Conservation (phyloP, 1,140 invertebrate genomes). For the Drosophila aff. region DNA sequence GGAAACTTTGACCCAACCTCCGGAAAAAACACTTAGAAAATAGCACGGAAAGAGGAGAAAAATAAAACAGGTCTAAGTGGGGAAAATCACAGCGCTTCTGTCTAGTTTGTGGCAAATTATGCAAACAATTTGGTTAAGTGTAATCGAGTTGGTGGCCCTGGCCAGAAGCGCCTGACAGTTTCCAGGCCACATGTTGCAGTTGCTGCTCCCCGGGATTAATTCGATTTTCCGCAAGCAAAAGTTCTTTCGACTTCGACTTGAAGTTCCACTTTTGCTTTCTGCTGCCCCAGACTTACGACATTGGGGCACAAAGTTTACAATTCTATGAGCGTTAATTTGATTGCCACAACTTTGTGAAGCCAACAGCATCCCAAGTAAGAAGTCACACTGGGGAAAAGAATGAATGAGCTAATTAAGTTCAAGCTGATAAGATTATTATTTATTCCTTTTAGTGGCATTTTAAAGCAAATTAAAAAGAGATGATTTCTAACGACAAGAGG, state of each 20-base stretch:
- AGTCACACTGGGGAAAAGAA: slow-evolving; percentile 1
- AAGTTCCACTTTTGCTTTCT: slow-evolving; percentile 9
- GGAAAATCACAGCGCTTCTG: slow-evolving; percentile 21
- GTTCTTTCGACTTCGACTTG: slow-evolving; percentile 27
- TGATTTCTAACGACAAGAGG: background rate
- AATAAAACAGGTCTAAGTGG: slow-evolving; percentile 10
- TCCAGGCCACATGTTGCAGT: slow-evolving; percentile 35
- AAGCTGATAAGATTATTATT: background rate
- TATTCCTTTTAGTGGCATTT: background rate
- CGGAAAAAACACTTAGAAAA: background rate
- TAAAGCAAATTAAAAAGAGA: background rate
- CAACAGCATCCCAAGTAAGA: background rate
- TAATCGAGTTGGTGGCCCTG: slow-evolving; percentile 28
- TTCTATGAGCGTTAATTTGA: slow-evolving; percentile 57
- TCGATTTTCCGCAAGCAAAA: slow-evolving; percentile 37
- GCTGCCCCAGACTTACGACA: slow-evolving; percentile 7
- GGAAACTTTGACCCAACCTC: slow-evolving; percentile 26
- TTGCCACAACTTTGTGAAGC: slow-evolving; percentile 50
- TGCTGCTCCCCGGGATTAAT: slow-evolving; percentile 21
- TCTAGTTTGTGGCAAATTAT: slow-evolving; percentile 37
- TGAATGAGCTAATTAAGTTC: background rate
- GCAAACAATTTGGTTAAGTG: slow-evolving; percentile 51
- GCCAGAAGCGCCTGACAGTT: slow-evolving; percentile 13
- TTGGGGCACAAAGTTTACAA: slow-evolving; percentile 50
- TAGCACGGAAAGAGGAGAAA: background rate